Conservation (phyloP, 2,888 invertebrate genomes). For the Catocala nupta region DNA sequence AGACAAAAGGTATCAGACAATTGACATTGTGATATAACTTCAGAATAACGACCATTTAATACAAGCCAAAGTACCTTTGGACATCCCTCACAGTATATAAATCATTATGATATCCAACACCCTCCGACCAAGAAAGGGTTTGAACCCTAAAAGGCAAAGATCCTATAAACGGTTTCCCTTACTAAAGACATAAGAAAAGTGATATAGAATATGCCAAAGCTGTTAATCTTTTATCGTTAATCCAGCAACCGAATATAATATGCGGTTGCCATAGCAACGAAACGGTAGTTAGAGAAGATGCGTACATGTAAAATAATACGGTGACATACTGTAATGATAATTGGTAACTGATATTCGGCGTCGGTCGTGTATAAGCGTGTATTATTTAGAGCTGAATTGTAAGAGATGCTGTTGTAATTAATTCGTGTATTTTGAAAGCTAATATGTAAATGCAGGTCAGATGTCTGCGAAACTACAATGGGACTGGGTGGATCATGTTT, state of each 20-base stretch:
- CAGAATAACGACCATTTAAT: neutral
- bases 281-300: slow-evolving; percentile 1
- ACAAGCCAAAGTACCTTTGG: neutral
- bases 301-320: slow-evolving; percentile 14
- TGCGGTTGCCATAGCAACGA: slow-evolving; percentile 10
- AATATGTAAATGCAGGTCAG: slow-evolving; percentile 1
- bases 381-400: neutral
- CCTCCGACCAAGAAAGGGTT: slow-evolving; percentile 12
- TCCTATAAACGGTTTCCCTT: slow-evolving; percentile 10
- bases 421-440: slow-evolving; percentile 2
- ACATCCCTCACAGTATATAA: neutral
- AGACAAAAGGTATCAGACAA: too few relatives aligned
- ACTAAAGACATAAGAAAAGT: slow-evolving; percentile 5
- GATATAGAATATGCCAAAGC: slow-evolving; percentile 6
- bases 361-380: neutral
- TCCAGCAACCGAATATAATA: slow-evolving; percentile 15
- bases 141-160: slow-evolving; percentile 6
- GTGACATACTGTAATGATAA: slow-evolving; percentile 10
- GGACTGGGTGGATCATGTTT: neutral
- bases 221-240: slow-evolving; percentile 15
- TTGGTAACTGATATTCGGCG: slow-evolving; percentile 9
- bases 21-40: too few relatives aligned
- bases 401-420: neutral
- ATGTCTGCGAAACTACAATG: slow-evolving; percentile 4
- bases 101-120: slow-evolving; percentile 8